These are phyloP conservation scores for Halocynthia roretzi DNA, from an alignment of 23 tunicate species.

Conservation along the genomic window DNA sequence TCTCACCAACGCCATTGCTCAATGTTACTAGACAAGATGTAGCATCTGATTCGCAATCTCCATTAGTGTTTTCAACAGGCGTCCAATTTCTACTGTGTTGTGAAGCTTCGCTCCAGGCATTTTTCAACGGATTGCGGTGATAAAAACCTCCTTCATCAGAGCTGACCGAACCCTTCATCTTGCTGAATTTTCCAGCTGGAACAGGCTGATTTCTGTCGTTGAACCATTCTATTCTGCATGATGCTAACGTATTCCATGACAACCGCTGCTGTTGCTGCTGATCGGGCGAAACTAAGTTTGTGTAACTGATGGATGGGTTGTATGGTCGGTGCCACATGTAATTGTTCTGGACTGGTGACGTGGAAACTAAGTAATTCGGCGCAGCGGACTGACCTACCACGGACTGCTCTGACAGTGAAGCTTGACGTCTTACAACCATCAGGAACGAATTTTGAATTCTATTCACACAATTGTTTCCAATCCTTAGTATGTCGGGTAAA, in stretches of 20 bases:
- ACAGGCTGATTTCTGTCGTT: constrained; percentile 35
- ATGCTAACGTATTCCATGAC: constrained; percentile 79
- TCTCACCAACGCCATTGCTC: constrained; percentile 33
- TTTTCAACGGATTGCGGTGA: constrained; percentile 21
- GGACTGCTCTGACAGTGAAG: constrained; percentile 14
- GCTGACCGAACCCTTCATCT: not conserved
- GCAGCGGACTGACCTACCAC: constrained; percentile 6
- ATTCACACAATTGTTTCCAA: not conserved
- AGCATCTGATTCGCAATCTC: constrained; percentile 9
- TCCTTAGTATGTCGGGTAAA: too few relatives aligned
- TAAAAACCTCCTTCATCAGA: constrained; percentile 18
- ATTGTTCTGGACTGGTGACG: not conserved
- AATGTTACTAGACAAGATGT: constrained; percentile 18
- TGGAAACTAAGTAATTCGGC: not conserved
- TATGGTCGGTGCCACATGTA: constrained; percentile 25
- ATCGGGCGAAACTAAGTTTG: too few relatives aligned
- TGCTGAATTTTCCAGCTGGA: not conserved
- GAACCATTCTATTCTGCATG: constrained; percentile 87
- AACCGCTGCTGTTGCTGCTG: constrained; percentile 25
- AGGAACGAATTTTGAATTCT: constrained; percentile 10
- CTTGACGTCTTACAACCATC: constrained; percentile 28
- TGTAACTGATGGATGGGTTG: not conserved
- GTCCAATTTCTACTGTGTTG: constrained; percentile 23
- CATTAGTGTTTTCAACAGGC: constrained; percentile 13
- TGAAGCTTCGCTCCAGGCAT: constrained; percentile 5